phyloP scores from a whole-genome alignment of 1,140 invertebrate genomes.

The Spodoptera litura region DNA sequence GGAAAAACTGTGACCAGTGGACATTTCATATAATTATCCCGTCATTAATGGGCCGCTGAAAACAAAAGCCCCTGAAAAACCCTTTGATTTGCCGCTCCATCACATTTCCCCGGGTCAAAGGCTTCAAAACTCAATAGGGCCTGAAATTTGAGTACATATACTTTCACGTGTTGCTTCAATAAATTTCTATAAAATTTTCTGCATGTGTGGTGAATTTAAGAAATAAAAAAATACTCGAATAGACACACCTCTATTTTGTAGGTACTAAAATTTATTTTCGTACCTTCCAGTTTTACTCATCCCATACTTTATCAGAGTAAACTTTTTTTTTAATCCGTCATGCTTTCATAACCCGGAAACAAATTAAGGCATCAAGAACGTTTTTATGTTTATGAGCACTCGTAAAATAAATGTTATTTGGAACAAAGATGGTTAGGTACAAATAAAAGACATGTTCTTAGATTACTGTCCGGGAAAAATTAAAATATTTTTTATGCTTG shows the following conservation, averaged over 20 bases:
- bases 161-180: constrained; percentile 49
- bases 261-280: not conserved
- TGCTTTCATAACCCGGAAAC: constrained; percentile 2
- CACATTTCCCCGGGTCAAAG: constrained; percentile 78
- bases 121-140: constrained; percentile 69
- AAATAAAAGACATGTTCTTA: not conserved
- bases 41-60: constrained; percentile 69
- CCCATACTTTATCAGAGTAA: not conserved
- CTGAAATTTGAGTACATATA: constrained; percentile 70
- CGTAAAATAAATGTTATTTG: constrained; percentile 23
- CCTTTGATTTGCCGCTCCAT: constrained; percentile 83
- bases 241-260: not conserved
- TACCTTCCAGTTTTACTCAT: not conserved
- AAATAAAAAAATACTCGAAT: not conserved
- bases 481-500: not conserved
- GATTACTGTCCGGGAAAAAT: not conserved
- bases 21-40: constrained; percentile 72
- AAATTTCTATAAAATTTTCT: constrained; percentile 48
- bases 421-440: not conserved
- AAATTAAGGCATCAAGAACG: constrained; percentile 11
- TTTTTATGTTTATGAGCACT: constrained; percentile 17
- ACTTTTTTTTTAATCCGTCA: not conserved
- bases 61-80: constrained; percentile 75
- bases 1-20: constrained; percentile 49
- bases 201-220: constrained; percentile 29